Evolutionary conservation across 2,113 vertebrate species (phyloP), one percentile per base, ranked within the genome.

Genomic region (Nesogale talazaci): DNA sequence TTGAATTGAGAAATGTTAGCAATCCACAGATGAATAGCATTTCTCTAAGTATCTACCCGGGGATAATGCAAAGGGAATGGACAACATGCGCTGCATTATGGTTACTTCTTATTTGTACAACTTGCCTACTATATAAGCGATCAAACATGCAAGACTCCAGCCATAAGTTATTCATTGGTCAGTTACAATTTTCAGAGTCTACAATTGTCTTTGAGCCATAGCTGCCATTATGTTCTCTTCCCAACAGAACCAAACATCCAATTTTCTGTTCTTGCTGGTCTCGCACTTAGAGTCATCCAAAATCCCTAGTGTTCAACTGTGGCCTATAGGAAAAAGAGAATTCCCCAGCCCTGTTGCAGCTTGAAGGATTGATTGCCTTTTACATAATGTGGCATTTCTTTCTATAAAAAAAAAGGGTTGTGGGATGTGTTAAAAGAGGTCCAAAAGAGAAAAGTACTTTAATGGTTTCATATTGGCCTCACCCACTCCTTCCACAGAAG

Each of bases 1-100:
- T 80, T 74, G 63, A 87, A 91, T 82, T 95, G 95, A 83, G 90
- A 95, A 88, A 92, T 69, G 52, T 92, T 72, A 92, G 56, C 83
- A 74, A 46, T 89, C 40, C 59, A n/a, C 52, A 89, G 74, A 86
- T 86, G 81, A 79, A 82, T 90, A 90, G 22, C 57, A 86, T 86
- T 90, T 63, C 27, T 29, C 52, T 69, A 19, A 57, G n/a, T 25
- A 52, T 61, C 3, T 17, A n/a, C 81, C 56, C 38, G 84, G 31
- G 36, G 29, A 63, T 75, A 29, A 38, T 15, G 67, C 6, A 74
- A 67, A 90, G 56, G 34, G 78, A 92, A 57, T 1, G 40, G 83
- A 56, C 1, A 10, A 11, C 9, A 36, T 22, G 17, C 8, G 59
- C 27, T 16, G 52, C 3, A 0, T 11, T 6, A 6, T 25, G 38